Percentiles rank a stretch among this genome's conserved stretches.
Conservation (phyloP, 2,888 invertebrate genomes). For the Drosophila anomalipes region DNA sequence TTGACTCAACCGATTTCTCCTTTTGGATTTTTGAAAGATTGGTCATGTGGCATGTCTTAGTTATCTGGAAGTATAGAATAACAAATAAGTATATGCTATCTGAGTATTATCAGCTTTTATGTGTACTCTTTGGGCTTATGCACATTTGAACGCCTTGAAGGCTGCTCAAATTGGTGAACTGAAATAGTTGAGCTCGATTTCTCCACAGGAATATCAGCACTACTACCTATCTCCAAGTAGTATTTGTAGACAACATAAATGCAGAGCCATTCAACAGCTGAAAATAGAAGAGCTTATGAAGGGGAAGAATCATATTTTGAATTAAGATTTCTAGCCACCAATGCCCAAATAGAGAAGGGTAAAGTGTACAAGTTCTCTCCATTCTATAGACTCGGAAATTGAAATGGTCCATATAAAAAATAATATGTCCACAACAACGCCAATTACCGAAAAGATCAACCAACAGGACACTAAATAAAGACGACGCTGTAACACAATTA, state of each 20-base stretch:
- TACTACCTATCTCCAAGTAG: slow-evolving; percentile 16
- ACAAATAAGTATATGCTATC: no score
- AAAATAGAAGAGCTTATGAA: neutral
- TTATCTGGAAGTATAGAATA: neutral
- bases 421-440: slow-evolving; percentile 31
- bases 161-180: neutral
- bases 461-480: slow-evolving; percentile 19
- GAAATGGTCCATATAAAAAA: slow-evolving; percentile 41
- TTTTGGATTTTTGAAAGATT: neutral
- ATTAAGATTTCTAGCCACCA: slow-evolving; percentile 14
- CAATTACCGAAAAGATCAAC: slow-evolving; percentile 44
- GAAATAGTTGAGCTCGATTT: neutral
- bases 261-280: slow-evolving; percentile 49
- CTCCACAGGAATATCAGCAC: neutral
- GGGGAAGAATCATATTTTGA: neutral
- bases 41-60: no score
- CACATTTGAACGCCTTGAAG: neutral
- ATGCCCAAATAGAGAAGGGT: slow-evolving; percentile 46
- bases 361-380: slow-evolving; percentile 23
- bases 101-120: neutral
- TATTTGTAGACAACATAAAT: slow-evolving; percentile 52
- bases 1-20: neutral
- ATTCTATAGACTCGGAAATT: slow-evolving; percentile 8
- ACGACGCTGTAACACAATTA: slow-evolving; percentile 11
- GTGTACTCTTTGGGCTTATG: neutral